These are phyloP conservation scores for Lamprotornis superbus DNA, from an alignment of 2,113 vertebrate genomes.

Conservation along the genomic window DNA sequence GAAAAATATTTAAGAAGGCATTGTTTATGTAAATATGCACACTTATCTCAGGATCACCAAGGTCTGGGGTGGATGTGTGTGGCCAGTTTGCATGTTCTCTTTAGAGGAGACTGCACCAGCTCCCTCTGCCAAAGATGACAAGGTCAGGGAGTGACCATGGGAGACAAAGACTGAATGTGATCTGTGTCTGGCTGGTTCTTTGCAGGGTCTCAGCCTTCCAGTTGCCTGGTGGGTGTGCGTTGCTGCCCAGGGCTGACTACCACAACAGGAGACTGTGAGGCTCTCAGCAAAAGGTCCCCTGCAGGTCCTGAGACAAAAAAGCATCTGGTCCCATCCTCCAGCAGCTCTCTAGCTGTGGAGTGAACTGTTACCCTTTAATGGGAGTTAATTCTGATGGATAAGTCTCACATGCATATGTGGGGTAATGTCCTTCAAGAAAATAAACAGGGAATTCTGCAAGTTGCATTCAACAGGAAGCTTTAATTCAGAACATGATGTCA, in stretches of 20 bases:
- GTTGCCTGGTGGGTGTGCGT: neutral
- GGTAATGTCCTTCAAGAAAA: neutral
- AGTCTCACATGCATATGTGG: neutral
- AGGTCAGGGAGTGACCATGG: neutral
- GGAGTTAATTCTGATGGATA: neutral
- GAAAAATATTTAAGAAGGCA: neutral
- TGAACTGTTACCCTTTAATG: neutral
- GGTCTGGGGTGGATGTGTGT: accelerated
- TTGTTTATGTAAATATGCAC: neutral
- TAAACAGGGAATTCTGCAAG: neutral
- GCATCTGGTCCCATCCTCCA: neutral
- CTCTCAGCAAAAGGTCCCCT: neutral
- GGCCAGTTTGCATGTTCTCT: neutral
- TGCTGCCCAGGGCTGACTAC: neutral
- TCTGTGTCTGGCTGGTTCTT: neutral
- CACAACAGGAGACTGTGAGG: accelerated
- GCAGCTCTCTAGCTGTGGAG: neutral
- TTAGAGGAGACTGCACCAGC: neutral
- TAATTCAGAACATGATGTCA: neutral
- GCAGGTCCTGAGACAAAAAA: neutral
- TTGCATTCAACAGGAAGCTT: neutral
- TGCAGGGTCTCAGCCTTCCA: neutral
- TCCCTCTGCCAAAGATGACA: accelerated
- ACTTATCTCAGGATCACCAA: neutral
- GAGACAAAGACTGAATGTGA: accelerated